These are phyloP conservation scores for Condylostylus longicornis DNA, from an alignment of 1,140 invertebrate species.

Conservation along the genomic window DNA sequence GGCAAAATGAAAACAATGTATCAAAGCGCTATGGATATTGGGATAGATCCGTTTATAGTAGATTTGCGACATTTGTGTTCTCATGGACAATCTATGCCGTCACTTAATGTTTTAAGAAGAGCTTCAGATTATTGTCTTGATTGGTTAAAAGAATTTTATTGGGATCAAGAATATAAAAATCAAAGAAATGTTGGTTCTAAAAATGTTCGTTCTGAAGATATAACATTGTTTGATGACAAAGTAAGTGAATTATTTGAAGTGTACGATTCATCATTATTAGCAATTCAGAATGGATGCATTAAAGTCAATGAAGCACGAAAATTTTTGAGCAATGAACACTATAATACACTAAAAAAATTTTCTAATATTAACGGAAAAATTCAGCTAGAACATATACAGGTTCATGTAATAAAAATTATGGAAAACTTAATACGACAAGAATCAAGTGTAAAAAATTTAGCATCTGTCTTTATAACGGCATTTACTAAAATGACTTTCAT, in stretches of 20 bases:
- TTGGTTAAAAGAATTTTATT: constrained; percentile 25
- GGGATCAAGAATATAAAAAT: constrained; percentile 14
- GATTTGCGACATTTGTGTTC: constrained; percentile 27
- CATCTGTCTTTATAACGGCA: not conserved
- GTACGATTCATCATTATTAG: constrained; percentile 17
- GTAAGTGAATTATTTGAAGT: constrained; percentile 13
- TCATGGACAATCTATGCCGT: constrained; percentile 24
- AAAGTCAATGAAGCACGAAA: not conserved
- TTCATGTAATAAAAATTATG: constrained; percentile 10
- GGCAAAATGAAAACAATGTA: constrained; percentile 27
- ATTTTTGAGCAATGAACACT: not conserved
- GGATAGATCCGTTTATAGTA: constrained; percentile 23
- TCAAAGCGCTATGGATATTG: constrained; percentile 20
- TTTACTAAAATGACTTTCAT: not conserved
- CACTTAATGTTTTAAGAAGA: constrained; percentile 14
- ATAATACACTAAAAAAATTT: not conserved
- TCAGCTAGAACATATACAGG: not conserved
- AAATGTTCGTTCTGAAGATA: constrained; percentile 17
- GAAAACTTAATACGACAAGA: constrained; percentile 12
- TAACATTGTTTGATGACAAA: constrained; percentile 14
- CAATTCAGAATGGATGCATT: not conserved
- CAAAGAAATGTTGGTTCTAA: constrained; percentile 17
- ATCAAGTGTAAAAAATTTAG: constrained; percentile 9
- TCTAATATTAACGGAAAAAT: not conserved
- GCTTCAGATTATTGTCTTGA: constrained; percentile 18